Conservation (phyloP, 1,140 invertebrate species). For the Zaprionus davidi region DNA sequence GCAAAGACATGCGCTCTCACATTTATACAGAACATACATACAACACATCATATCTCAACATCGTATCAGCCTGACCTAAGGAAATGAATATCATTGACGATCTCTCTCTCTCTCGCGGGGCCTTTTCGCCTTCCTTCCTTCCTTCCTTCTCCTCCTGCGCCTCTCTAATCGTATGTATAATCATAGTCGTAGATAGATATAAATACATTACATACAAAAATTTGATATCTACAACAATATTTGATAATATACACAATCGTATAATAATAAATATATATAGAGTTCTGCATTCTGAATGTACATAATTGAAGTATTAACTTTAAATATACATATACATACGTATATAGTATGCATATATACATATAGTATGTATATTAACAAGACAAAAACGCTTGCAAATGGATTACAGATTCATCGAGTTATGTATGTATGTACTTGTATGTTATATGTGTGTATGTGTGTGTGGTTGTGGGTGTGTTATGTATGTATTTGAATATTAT, state of each 20-base stretch:
- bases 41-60: slow-evolving; percentile 4
- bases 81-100: slow-evolving; percentile 3
- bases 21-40: slow-evolving; percentile 20
- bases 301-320: slow-evolving; percentile 73
- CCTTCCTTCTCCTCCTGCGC: neutral
- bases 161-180: slow-evolving; percentile 12
- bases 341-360: neutral
- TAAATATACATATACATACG: slow-evolving; percentile 14
- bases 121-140: neutral
- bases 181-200: slow-evolving; percentile 56
- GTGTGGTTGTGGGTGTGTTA: slow-evolving; percentile 17
- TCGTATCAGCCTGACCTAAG: slow-evolving; percentile 4
- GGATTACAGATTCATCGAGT: slow-evolving; percentile 68
- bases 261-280: slow-evolving; percentile 55
- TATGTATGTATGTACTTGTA: slow-evolving; percentile 43
- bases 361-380: slow-evolving; percentile 59
- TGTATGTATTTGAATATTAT: slow-evolving; percentile 32
- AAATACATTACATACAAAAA: slow-evolving; percentile 75
- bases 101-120: neutral
- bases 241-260: slow-evolving; percentile 60
- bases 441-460: slow-evolving; percentile 29
- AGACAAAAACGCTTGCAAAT: slow-evolving; percentile 77
- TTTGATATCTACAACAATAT: slow-evolving; percentile 75
- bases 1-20: neutral
- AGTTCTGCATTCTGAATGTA: slow-evolving; percentile 61